Conservation (phyloP, 2,797 vertebrate species). For the Melanogrammus aeglefinus region DNA sequence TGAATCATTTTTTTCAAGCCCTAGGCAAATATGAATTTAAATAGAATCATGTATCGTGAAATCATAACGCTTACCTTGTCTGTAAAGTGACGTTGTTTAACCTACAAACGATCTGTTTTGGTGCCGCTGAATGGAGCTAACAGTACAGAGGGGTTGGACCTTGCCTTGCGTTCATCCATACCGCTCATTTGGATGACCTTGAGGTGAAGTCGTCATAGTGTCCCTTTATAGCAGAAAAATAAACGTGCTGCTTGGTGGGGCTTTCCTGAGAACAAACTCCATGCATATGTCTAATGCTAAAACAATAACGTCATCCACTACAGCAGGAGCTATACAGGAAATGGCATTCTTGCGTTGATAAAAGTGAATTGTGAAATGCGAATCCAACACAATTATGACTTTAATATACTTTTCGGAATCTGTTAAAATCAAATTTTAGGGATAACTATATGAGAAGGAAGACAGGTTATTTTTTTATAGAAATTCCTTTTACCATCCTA, state of each 20-base stretch:
- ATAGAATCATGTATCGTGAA: neutral
- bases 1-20: neutral
- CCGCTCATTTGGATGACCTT: neutral
- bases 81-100: neutral
- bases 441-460: neutral
- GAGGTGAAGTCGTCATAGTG: neutral
- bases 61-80: neutral
- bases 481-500: neutral
- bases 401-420: neutral
- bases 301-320: slow-evolving; percentile 37
- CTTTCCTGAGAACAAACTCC: slow-evolving; percentile 67
- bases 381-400: neutral
- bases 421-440: neutral
- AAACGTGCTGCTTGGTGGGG: slow-evolving; percentile 56
- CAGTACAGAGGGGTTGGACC: too few relatives aligned
- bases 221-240: slow-evolving; percentile 56
- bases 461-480: neutral
- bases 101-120: neutral
- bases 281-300: slow-evolving; percentile 47
- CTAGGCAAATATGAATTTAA: neutral
- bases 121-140: neutral
- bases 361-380: neutral
- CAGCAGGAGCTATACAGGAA: slow-evolving; percentile 38
- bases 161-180: too few relatives aligned
- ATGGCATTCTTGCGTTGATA: slow-evolving; percentile 24